These are phyloP conservation scores for Aldabrachelys gigantea DNA, from an alignment of 2,113 vertebrate genomes.

Conservation along the genomic window DNA sequence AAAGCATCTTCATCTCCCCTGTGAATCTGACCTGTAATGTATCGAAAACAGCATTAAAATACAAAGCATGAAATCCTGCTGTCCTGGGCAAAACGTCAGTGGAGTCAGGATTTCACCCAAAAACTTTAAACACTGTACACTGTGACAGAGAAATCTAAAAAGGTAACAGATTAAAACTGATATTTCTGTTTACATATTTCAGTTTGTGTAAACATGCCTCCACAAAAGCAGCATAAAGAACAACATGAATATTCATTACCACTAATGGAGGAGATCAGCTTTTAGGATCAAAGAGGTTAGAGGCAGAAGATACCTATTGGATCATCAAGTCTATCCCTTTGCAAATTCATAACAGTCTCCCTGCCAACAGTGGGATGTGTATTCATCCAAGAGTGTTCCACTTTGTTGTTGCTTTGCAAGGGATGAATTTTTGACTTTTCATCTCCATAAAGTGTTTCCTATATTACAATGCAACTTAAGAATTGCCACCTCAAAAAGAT, in stretches of 20 bases:
- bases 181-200: no score
- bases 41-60: background rate
- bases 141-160: background rate
- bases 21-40: background rate
- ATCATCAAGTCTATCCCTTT: background rate
- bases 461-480: rapidly evolving
- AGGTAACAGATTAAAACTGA: background rate
- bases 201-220: background rate
- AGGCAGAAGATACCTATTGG: background rate
- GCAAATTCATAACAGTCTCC: background rate
- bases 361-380: background rate
- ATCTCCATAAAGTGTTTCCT: background rate
- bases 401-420: background rate
- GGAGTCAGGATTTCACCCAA: background rate
- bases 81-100: background rate
- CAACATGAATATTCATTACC: background rate
- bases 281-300: background rate
- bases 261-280: background rate
- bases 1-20: background rate
- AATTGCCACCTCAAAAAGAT: background rate
- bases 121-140: background rate
- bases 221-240: background rate
- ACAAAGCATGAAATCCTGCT: background rate
- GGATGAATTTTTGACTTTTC: background rate
- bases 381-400: background rate